phyloP scores from a whole-genome alignment of 2,797 vertebrate genomes.

The Rhinichthys osculus region DNA sequence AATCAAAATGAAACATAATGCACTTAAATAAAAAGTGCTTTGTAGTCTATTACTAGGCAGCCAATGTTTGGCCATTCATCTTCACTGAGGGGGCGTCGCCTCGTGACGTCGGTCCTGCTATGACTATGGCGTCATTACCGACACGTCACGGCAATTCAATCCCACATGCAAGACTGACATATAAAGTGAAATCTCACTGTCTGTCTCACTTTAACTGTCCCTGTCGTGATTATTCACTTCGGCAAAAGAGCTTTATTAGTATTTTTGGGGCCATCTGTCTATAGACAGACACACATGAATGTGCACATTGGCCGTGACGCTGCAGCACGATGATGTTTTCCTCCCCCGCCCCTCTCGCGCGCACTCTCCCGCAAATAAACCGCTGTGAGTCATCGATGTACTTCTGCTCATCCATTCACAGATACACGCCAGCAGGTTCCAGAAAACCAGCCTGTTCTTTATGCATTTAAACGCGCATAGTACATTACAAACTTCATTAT shows the following conservation, averaged over 20 bases:
- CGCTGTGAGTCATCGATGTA: constrained; percentile 81
- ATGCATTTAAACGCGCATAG: not conserved
- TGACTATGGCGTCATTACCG: constrained; percentile 4
- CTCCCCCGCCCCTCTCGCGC: constrained; percentile 65
- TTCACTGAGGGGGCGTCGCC: constrained; percentile 9
- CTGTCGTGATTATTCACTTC: not conserved
- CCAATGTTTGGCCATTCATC: not conserved
- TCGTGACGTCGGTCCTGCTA: not conserved
- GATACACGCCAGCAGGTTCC: constrained; percentile 20
- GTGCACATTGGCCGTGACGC: constrained; percentile 23
- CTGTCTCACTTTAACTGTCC: not conserved
- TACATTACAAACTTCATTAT: not conserved
- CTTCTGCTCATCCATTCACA: constrained; percentile 40
- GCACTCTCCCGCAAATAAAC: constrained; percentile 82
- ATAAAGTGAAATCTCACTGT: not conserved
- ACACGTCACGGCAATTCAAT: constrained; percentile 12
- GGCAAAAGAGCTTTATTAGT: not conserved
- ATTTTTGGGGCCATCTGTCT: not conserved
- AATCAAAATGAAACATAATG: not conserved
- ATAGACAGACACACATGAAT: not conserved
- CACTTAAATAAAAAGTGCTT: not conserved
- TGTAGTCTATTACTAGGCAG: not conserved
- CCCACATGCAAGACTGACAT: not conserved
- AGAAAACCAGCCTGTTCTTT: not conserved
- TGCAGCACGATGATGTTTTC: constrained; percentile 48